phyloP scores from a whole-genome alignment of 2,113 vertebrate species.

The Monopterus albus region DNA sequence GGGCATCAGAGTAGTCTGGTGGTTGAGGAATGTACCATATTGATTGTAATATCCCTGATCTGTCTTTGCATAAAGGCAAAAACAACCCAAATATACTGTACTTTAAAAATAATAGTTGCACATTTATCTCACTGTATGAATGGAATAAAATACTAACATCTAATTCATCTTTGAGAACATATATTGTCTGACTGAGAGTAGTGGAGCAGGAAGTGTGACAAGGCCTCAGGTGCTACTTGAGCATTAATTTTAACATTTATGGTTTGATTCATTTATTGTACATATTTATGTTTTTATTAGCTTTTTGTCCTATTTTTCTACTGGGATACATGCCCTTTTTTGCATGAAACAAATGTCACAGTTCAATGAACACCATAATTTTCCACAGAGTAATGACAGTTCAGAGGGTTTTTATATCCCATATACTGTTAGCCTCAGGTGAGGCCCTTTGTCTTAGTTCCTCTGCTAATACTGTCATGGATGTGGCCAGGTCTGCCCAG shows the following conservation, averaged over 20 bases:
- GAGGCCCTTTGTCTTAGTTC: constrained; percentile 1
- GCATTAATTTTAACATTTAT: background rate
- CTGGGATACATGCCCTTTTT: too few relatives aligned
- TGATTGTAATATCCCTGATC: too few relatives aligned
- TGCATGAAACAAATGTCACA: background rate
- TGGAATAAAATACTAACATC: too few relatives aligned
- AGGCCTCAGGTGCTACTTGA: background rate
- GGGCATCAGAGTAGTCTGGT: background rate
- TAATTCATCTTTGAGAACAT: too few relatives aligned
- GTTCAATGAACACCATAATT: background rate
- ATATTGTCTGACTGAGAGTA: too few relatives aligned
- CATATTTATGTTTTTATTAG: too few relatives aligned
- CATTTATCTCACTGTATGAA: too few relatives aligned
- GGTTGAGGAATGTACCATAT: too few relatives aligned
- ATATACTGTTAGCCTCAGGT: constrained; percentile 17
- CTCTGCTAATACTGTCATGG: constrained; percentile 19
- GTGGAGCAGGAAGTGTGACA: too few relatives aligned
- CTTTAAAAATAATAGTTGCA: too few relatives aligned
- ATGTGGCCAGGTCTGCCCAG: constrained; percentile 24
- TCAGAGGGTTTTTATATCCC: background rate
- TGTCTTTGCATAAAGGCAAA: background rate
- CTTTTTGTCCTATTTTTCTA: background rate
- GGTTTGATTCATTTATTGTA: background rate
- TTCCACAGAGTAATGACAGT: background rate
- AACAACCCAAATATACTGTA: too few relatives aligned